Percentiles rank a stretch among this genome's conserved stretches.
phyloP scores from a whole-genome alignment of 2,797 vertebrate genomes.

The Epinephelus awoara region DNA sequence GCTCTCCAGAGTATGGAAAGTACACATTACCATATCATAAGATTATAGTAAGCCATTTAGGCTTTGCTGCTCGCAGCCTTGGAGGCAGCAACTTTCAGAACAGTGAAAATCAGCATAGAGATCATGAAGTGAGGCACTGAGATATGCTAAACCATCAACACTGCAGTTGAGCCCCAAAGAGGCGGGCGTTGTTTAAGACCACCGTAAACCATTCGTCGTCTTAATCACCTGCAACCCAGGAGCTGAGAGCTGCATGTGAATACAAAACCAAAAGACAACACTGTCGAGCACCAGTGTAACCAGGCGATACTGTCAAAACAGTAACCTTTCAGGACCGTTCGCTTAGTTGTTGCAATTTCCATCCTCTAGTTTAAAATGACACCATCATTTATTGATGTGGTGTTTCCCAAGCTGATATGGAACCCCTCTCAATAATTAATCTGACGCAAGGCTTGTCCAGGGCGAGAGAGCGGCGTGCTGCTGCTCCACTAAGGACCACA shows the following conservation, averaged over 20 bases:
- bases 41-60: conserved; percentile 71
- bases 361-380: conserved; percentile 73
- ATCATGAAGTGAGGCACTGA: conserved; percentile 44
- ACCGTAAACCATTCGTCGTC: conserved; percentile 16
- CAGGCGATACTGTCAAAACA: conserved; percentile 26
- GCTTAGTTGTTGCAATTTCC: conserved; percentile 69
- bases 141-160: conserved; percentile 38
- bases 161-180: conserved; percentile 22
- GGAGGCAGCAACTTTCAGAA: conserved; percentile 48
- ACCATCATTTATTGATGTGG: conserved; percentile 85
- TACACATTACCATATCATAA: conserved; percentile 67
- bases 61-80: conserved; percentile 40
- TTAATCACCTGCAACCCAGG: conserved; percentile 28
- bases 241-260: conserved; percentile 11
- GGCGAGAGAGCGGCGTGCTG: conserved; percentile 46
- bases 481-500: conserved; percentile 54
- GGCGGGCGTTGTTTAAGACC: conserved; percentile 14
- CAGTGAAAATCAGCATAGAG: conserved; percentile 53
- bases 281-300: conserved; percentile 10
- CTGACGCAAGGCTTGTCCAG: conserved; percentile 52
- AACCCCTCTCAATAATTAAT: conserved; percentile 86
- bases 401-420: conserved; percentile 84
- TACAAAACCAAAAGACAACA: conserved; percentile 27
- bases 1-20: conserved; percentile 40
- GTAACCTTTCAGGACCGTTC: conserved; percentile 52